Evolutionary conservation across 2,113 vertebrate species (phyloP).

Genomic region (Perca fluviatilis): DNA sequence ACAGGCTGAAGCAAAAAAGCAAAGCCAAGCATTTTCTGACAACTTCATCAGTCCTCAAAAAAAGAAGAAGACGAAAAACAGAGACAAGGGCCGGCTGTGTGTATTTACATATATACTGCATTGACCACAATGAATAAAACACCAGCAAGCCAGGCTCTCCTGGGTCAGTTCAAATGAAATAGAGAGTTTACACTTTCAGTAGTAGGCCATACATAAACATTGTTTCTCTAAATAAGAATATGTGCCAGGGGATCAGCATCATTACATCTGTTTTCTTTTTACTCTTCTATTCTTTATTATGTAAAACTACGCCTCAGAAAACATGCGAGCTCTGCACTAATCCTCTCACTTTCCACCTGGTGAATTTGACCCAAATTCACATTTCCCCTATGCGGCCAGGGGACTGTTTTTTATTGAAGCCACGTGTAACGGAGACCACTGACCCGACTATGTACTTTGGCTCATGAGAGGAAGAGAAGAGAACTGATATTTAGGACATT

Average conservation of each 20-base stretch:
- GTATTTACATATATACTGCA: conserved; percentile 75
- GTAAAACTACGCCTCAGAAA: conserved; percentile 80
- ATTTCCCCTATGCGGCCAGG: conserved; percentile 68
- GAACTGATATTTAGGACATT: conserved; percentile 69
- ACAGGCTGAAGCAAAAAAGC: conserved; percentile 56
- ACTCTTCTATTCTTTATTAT: conserved; percentile 75
- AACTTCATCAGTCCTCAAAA: conserved; percentile 54
- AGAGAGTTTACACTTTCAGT: conserved; percentile 70
- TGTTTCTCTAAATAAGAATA: conserved; percentile 76
- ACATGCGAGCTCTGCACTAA: conserved; percentile 74
- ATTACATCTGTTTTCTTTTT: conserved; percentile 80
- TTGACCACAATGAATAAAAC: conserved; percentile 77
- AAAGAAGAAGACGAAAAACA: conserved; percentile 23
- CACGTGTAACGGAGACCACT: conserved; percentile 79
- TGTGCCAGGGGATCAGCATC: conserved; percentile 73
- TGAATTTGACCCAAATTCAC: conserved; percentile 83
- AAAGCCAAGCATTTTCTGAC: conserved; percentile 70
- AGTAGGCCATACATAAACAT: conserved; percentile 78
- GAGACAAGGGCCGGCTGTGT: conserved; percentile 42
- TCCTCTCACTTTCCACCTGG: conserved; percentile 83
- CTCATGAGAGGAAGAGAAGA: conserved; percentile 51
- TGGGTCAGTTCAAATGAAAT: conserved; percentile 75
- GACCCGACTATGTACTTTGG: conserved; percentile 77
- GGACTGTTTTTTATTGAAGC: conserved; percentile 79
- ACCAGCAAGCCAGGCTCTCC: conserved; percentile 51